phyloP scores from a whole-genome alignment of 2,797 vertebrate genomes.

The Enteromius radiatus region DNA sequence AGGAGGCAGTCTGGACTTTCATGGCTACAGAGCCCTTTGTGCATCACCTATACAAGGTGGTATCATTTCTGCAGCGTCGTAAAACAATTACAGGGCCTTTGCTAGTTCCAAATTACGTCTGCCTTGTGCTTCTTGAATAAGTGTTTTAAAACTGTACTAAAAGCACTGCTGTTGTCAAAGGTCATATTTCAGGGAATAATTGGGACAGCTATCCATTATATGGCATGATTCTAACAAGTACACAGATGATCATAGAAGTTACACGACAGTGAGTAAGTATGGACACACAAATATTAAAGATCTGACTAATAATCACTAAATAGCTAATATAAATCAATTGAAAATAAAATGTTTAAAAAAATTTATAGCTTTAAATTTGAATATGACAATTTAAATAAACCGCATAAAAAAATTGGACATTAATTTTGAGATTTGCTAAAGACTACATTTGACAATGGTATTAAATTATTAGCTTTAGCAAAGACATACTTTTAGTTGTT shows the following conservation, averaged over 20 bases:
- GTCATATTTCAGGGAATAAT: constrained; percentile 6
- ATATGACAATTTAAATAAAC: background rate
- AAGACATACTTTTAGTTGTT: background rate
- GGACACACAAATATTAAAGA: background rate
- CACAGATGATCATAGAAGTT: background rate
- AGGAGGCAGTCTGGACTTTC: constrained; percentile 84
- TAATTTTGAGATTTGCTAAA: background rate
- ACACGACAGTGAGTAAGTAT: background rate
- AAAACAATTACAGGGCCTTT: constrained; percentile 89
- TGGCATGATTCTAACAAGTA: background rate
- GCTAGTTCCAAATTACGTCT: constrained; percentile 75
- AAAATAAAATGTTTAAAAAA: background rate
- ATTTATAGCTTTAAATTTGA: background rate
- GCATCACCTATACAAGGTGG: constrained; percentile 86
- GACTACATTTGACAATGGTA: background rate
- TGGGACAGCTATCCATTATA: background rate
- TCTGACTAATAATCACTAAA: background rate
- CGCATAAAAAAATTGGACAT: background rate
- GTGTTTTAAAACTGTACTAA: constrained; percentile 12
- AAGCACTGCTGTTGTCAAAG: constrained; percentile 5
- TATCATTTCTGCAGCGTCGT: constrained; percentile 85
- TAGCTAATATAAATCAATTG: background rate
- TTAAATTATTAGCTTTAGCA: background rate
- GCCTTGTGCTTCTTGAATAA: background rate
- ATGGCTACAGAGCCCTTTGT: constrained; percentile 80